Evolutionary conservation across 2,797 vertebrate species (phyloP).

Genomic region (Otolemur crassicaudatus): DNA sequence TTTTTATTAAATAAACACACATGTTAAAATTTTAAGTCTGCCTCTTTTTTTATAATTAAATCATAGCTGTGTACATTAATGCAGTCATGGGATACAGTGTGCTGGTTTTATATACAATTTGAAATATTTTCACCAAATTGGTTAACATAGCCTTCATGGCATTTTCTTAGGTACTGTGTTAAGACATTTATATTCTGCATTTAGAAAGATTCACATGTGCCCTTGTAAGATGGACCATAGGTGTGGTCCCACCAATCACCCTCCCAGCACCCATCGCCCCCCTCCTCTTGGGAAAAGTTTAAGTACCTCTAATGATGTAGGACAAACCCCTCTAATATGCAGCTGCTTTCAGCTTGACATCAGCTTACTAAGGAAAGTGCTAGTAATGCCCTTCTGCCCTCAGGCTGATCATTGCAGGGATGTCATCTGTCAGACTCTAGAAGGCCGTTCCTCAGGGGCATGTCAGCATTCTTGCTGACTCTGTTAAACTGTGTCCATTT

Average conservation of each 20-base stretch:
- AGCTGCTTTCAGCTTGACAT: slow-evolving; percentile 34
- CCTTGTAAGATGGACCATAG: no score
- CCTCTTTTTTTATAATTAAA: background rate
- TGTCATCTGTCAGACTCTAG: slow-evolving; percentile 43
- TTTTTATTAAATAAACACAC: slow-evolving; percentile 40
- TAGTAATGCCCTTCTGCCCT: background rate
- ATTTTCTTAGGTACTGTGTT: no score
- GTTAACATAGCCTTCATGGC: no score
- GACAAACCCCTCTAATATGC: slow-evolving; percentile 31
- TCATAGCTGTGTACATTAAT: no score
- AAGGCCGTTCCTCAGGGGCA: slow-evolving; percentile 26
- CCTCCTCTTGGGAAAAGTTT: background rate
- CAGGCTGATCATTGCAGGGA: background rate
- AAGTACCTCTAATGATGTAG: slow-evolving; percentile 50
- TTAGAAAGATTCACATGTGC: no score
- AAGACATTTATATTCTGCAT: no score
- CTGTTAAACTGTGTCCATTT: background rate
- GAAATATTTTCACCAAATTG: no score
- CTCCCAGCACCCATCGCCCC: no score
- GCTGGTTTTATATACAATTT: no score
- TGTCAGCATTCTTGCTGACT: slow-evolving; percentile 25
- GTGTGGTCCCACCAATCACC: no score
- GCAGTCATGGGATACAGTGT: no score
- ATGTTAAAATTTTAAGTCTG: background rate
- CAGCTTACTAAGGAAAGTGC: slow-evolving; percentile 38